phyloP scores from a whole-genome alignment of 2,888 invertebrate species.

The Ornithoptera alexandrae region DNA sequence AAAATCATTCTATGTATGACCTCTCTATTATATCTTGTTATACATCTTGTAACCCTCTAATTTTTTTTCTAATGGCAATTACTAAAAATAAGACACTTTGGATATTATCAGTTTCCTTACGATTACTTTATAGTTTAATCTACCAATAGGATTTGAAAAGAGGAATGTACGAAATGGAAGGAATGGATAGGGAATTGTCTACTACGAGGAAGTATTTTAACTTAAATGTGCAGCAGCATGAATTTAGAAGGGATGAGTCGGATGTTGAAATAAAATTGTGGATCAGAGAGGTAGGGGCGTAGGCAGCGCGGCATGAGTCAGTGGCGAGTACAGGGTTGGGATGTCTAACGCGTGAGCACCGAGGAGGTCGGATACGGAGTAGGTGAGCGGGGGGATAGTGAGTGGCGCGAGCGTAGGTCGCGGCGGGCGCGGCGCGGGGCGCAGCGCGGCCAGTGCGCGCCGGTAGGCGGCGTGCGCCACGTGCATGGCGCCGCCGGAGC shows the following conservation, averaged over 20 bases:
- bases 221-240: constrained; percentile 14
- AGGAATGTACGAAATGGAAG: constrained; percentile 67
- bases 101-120: constrained; percentile 72
- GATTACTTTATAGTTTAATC: constrained; percentile 49
- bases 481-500: constrained; percentile 54
- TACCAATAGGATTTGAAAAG: constrained; percentile 54
- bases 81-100: constrained; percentile 78
- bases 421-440: constrained; percentile 63
- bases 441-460: constrained; percentile 69
- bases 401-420: constrained; percentile 65
- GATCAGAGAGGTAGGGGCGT: constrained; percentile 76
- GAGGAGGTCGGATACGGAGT: constrained; percentile 79
- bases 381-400: constrained; percentile 66
- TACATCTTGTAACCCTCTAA: constrained; percentile 73
- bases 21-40: constrained; percentile 67
- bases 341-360: constrained; percentile 86
- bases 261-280: constrained; percentile 75
- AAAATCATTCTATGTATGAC: constrained; percentile 63
- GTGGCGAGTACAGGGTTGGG: constrained; percentile 83
- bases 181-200: constrained; percentile 54
- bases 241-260: constrained; percentile 68
- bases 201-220: not conserved
- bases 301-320: constrained; percentile 84
- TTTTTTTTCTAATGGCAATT: constrained; percentile 72
- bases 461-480: constrained; percentile 65